Percentiles rank a stretch among this genome's conserved stretches.
Conservation (phyloP, 2,797 vertebrate species). For the Kryptopterus vitreolus region DNA sequence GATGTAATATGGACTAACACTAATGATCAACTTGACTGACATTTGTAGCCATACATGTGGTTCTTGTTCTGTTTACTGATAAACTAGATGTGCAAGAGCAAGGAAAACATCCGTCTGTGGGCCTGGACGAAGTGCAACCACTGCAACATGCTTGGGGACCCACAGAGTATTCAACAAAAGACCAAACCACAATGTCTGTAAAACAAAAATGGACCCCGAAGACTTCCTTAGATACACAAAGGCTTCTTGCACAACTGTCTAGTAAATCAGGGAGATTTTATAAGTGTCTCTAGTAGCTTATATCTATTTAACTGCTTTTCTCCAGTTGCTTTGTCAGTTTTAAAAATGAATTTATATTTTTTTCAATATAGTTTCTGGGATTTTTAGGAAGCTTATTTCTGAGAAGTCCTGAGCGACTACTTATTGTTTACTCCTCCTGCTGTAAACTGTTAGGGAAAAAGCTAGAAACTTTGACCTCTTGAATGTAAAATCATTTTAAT, state of each 20-base stretch:
- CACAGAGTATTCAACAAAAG: slow-evolving; percentile 2
- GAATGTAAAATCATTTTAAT: too few species aligned
- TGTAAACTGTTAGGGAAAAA: too few species aligned
- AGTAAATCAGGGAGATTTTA: slow-evolving; percentile 4
- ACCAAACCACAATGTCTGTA: slow-evolving; percentile 11
- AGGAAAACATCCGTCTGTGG: slow-evolving; percentile 27
- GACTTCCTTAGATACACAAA: slow-evolving; percentile 6
- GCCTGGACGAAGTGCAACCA: slow-evolving; percentile 18
- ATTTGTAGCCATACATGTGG: slow-evolving; percentile 46
- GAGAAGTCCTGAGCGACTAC: too few species aligned
- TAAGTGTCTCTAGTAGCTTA: background rate
- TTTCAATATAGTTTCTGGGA: background rate
- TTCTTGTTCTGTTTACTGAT: slow-evolving; percentile 43
- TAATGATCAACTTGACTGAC: slow-evolving; percentile 40
- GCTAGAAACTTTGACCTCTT: too few species aligned
- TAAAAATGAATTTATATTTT: too few species aligned
- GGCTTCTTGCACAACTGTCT: slow-evolving; percentile 9
- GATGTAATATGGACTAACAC: slow-evolving; percentile 38
- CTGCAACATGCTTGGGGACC: background rate
- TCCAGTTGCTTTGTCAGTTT: slow-evolving; percentile 4
- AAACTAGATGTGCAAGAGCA: slow-evolving; percentile 32
- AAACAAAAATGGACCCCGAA: slow-evolving; percentile 11
- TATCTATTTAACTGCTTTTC: slow-evolving; percentile 33
- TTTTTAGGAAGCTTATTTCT: background rate
- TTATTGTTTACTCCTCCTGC: too few species aligned